Evolutionary conservation across 2,888 invertebrate species (phyloP).

Genomic region (Alviniconcha strummeri): DNA sequence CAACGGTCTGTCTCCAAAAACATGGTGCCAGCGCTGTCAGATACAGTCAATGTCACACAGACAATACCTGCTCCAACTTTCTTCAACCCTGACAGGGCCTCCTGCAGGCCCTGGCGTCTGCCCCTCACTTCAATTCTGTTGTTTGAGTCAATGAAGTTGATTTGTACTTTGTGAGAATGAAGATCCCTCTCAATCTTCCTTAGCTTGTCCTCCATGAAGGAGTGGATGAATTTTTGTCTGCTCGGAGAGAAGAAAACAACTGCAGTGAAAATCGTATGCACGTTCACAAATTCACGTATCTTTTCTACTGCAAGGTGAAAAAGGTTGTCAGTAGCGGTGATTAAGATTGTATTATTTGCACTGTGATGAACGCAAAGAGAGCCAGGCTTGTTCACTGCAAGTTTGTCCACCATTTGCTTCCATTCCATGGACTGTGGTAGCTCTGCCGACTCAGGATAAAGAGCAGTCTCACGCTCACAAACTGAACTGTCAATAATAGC

Average conservation of each 20-base stretch:
- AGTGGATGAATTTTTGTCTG: conserved; percentile 38
- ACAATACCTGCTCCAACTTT: no score
- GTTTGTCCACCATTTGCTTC: background rate
- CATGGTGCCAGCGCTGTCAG: no score
- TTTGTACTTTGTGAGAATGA: conserved; percentile 7
- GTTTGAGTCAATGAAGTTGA: background rate
- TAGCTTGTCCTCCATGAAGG: conserved; percentile 37
- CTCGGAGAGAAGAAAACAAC: conserved; percentile 30
- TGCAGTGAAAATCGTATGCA: conserved; percentile 38
- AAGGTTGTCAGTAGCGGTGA: conserved; percentile 25
- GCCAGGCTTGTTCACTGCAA: background rate
- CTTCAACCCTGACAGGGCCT: background rate
- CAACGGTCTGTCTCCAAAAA: no score
- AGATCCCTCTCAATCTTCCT: conserved; percentile 23
- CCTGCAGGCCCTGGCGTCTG: conserved; percentile 18
- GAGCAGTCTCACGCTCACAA: no score
- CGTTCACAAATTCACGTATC: conserved; percentile 37
- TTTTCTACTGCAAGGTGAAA: conserved; percentile 24
- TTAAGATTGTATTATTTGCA: background rate
- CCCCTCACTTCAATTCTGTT: background rate
- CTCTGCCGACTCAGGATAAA: background rate
- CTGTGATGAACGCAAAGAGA: conserved; percentile 18
- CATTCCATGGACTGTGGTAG: conserved; percentile 20
- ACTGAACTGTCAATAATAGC: no score
- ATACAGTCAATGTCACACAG: no score